A percentile compares a stretch with the other conserved stretches of the same genome.
Conservation (phyloP, 1,140 invertebrate species). For the Diprion similis region DNA sequence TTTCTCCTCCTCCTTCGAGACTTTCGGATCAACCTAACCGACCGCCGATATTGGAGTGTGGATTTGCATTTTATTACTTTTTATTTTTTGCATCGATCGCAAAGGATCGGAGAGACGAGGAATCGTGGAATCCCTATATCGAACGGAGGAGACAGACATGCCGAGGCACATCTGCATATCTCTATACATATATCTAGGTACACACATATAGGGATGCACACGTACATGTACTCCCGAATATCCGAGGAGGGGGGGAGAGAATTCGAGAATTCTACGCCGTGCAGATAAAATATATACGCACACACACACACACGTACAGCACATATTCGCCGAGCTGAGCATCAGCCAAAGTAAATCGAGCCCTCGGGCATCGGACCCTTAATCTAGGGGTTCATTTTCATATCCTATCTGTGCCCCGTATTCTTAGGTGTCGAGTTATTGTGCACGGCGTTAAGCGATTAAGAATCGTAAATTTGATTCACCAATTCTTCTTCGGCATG, state of each 20-base stretch:
- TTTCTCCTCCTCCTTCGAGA: neutral
- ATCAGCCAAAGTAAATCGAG: neutral
- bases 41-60: neutral
- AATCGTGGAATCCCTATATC: neutral
- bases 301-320: neutral
- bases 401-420: too few relatives aligned
- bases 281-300: neutral
- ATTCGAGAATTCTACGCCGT: too few relatives aligned
- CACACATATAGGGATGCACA: too few relatives aligned
- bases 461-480: too few relatives aligned
- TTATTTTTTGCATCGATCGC: conserved; percentile 6
- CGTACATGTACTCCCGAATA: too few relatives aligned
- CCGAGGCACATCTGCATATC: too few relatives aligned
- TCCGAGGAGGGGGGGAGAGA: too few relatives aligned
- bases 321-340: neutral
- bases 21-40: neutral
- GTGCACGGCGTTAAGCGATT: too few relatives aligned
- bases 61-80: conserved; percentile 1
- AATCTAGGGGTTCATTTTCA: neutral
- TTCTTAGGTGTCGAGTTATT: too few relatives aligned
- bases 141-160: too few relatives aligned
- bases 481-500: too few relatives aligned
- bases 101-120: neutral
- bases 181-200: too few relatives aligned
- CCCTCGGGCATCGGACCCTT: neutral